Base-by-base conservation (phyloP, 2,888 invertebrate species). In the Cheilosia grossa region DNA sequence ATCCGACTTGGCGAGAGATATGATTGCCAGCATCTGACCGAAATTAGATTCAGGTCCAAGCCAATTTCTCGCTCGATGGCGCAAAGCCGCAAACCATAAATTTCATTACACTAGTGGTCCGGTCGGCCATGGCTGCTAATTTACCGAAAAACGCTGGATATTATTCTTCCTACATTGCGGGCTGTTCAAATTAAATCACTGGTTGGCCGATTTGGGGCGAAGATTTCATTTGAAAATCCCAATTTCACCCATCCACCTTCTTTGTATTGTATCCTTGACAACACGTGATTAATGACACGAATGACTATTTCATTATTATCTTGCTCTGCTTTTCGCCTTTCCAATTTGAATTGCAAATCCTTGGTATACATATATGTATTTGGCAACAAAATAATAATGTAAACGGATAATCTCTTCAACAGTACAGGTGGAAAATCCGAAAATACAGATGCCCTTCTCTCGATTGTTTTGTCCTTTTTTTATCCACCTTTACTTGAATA, bases 261-360 rank as follows among this genome's bases (percentile, higher is more conserved):
- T 42, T 54, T n/a, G 15, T 42, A 13, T 51, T 27, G 27, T 51
- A 24, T 53, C 37, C 58, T 54, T 58, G 66, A 59, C 66, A 79
- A 33, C 72, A 63, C 64, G 53, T 79, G 74, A 83, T 83, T 83
- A 83, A 79, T 79, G 82, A 74, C 53, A 69, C 56, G 64, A 56
- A 47, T 83, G 27, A 37, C 82, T 54, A 72, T 82, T 73, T 61
- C 73, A 63, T 78, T 79, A 73, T 78, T 82, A 66, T 63, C 64
- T 53, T 64, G 37, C 37, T 77, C 56, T 37, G 54, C 33, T 64
- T 42, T 30, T 40, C 17, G 37, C 30, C 17, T 66, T 69, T 61
- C 49, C 33, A 40, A 69, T 79, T 74, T 83, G 58, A 79, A 83
- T 79, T 83, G 79, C 67, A 79, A 82, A 78, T 82, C 56, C 56